Percentiles rank a stretch among this genome's conserved stretches.
phyloP scores from a whole-genome alignment of 2,888 invertebrate species.

The Pandemis cinnamomeana region DNA sequence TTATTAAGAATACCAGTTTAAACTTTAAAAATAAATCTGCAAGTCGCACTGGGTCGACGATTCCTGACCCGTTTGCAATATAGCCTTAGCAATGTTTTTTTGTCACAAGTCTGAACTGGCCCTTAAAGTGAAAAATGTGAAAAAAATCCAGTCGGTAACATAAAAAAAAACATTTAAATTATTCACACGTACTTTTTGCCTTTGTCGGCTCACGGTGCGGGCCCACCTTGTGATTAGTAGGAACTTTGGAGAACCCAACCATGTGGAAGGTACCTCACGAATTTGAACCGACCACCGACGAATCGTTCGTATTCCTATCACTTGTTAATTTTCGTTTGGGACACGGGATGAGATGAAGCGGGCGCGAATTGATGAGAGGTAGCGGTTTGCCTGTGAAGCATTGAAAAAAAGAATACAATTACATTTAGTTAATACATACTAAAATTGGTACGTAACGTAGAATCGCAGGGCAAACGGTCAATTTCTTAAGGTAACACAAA shows the following conservation, averaged over 20 bases:
- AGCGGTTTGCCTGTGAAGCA: neutral
- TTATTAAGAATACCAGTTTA: no score
- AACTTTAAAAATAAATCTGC: no score
- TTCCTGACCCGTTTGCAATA: no score
- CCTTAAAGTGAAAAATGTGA: neutral
- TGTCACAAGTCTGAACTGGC: no score
- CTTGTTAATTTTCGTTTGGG: neutral
- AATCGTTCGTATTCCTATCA: constrained; percentile 39
- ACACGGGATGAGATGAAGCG: constrained; percentile 10
- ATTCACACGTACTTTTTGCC: constrained; percentile 23
- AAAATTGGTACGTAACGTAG: no score
- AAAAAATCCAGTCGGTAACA: neutral
- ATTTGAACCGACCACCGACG: constrained; percentile 39
- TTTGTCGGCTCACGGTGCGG: constrained; percentile 26
- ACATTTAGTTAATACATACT: no score
- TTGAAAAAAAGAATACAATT: neutral
- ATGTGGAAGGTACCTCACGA: constrained; percentile 39
- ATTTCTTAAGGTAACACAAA: no score
- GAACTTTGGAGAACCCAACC: constrained; percentile 32
- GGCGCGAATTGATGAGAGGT: constrained; percentile 8
- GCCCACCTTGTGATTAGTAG: constrained; percentile 35
- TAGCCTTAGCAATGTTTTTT: no score
- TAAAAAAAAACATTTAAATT: constrained; percentile 10
- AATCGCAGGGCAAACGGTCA: no score
- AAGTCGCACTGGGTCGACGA: no score